Evolutionary conservation across 2,888 invertebrate species (phyloP).

Genomic region (Brassicogethes aeneus): DNA sequence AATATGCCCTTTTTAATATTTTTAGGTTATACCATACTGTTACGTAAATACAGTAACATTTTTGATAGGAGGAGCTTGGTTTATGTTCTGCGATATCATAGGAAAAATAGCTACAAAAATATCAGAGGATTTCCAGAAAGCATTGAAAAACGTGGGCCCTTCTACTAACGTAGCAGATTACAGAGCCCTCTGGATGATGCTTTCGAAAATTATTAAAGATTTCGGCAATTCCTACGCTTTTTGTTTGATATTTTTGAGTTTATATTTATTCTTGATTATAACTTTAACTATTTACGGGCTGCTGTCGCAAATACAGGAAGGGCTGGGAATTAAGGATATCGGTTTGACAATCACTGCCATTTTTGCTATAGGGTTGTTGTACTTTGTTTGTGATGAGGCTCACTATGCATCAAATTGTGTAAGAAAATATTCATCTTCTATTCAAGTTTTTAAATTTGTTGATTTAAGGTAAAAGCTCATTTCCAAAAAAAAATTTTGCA

Average conservation of each 20-base stretch:
- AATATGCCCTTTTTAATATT: neutral
- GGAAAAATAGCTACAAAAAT: constrained; percentile 55
- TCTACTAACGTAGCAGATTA: constrained; percentile 62
- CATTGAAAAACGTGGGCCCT: constrained; percentile 58
- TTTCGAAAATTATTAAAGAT: constrained; percentile 58
- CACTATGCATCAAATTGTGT: constrained; percentile 66
- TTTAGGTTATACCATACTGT: constrained; percentile 55
- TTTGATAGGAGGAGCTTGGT: constrained; percentile 64
- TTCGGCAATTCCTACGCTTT: constrained; percentile 61
- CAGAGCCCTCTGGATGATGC: constrained; percentile 59
- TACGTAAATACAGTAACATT: constrained; percentile 61
- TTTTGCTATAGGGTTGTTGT: constrained; percentile 56
- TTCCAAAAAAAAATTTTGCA: constrained; percentile 66
- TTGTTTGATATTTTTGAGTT: constrained; percentile 56
- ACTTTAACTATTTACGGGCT: constrained; percentile 67
- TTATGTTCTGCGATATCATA: constrained; percentile 54
- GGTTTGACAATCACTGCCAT: constrained; percentile 58
- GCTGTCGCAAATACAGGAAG: constrained; percentile 62
- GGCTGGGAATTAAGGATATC: constrained; percentile 63
- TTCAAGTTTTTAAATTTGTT: constrained; percentile 3
- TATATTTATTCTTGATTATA: constrained; percentile 63
- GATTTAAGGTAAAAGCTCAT: constrained; percentile 52
- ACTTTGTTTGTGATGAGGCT: constrained; percentile 65
- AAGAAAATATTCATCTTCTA: constrained; percentile 25
- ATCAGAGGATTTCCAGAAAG: constrained; percentile 61